Conservation (phyloP, 2,113 vertebrate genomes). For the Caretta caretta region DNA sequence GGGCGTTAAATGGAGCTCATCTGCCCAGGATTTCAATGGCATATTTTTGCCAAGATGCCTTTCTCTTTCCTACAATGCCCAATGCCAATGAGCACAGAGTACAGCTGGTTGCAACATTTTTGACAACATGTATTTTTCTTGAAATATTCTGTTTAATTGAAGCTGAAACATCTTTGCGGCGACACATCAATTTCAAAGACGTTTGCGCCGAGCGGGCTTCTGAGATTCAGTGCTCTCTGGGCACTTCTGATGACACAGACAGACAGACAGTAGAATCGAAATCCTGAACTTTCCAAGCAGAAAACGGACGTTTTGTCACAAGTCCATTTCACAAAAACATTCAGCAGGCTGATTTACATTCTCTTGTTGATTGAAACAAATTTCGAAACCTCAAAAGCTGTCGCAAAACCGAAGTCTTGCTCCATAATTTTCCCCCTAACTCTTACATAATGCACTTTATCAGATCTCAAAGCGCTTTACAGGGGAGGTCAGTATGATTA, state of each 20-base stretch:
- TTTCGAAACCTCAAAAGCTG: conserved; percentile 37
- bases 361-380: background rate
- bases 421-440: background rate
- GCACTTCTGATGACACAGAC: conserved; percentile 33
- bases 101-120: conserved; percentile 45
- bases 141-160: conserved; percentile 27
- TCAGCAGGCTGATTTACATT: background rate
- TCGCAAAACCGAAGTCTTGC: conserved; percentile 23
- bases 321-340: background rate
- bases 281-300: background rate
- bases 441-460: background rate
- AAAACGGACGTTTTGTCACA: conserved; percentile 54
- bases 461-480: background rate
- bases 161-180: background rate
- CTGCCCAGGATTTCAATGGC: conserved; percentile 67
- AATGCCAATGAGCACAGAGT: conserved; percentile 38
- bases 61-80: conserved; percentile 50
- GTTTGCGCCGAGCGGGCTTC: background rate
- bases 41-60: conserved; percentile 68
- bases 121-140: conserved; percentile 48
- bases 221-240: conserved; percentile 23
- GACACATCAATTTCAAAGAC: background rate
- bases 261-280: conserved; percentile 33
- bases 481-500: background rate
- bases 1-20: conserved; percentile 73